phyloP scores from a whole-genome alignment of 2,888 invertebrate genomes.

The Eupithecia abbreviata region DNA sequence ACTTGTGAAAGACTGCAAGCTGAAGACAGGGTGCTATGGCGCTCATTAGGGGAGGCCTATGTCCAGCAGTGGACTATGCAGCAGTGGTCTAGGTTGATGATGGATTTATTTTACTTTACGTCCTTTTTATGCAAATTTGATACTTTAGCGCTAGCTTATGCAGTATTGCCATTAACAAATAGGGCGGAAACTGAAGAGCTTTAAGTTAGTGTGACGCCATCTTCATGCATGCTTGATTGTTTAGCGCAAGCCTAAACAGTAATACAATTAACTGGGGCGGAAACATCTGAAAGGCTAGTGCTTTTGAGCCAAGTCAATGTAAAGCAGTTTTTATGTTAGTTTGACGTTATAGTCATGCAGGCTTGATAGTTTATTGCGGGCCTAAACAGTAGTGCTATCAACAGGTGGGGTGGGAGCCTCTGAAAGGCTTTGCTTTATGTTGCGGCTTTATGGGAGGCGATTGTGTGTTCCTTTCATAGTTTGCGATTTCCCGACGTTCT shows the following conservation, averaged over 20 bases:
- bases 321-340: not conserved
- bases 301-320: not conserved
- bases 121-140: conserved; percentile 16
- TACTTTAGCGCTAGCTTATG: conserved; percentile 21
- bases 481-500: conserved; percentile 1
- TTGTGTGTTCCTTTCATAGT: conserved; percentile 16
- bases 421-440: conserved; percentile 10
- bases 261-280: not conserved
- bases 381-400: conserved; percentile 30
- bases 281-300: not conserved
- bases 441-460: conserved; percentile 13
- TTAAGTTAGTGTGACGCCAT: not conserved
- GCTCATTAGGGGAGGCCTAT: too few relatives aligned
- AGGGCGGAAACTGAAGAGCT: conserved; percentile 7
- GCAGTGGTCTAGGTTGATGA: too few relatives aligned
- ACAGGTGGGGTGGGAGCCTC: conserved; percentile 27
- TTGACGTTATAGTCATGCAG: not conserved
- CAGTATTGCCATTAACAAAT: conserved; percentile 27
- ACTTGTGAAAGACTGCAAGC: too few relatives aligned
- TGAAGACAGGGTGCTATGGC: too few relatives aligned
- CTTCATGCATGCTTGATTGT: too few relatives aligned
- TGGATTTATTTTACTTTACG: not conserved
- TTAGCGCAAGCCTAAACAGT: too few relatives aligned
- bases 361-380: conserved; percentile 28
- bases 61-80: too few relatives aligned